Evolutionary conservation across 2,888 invertebrate genomes (phyloP), one percentile per base, ranked within the genome.

Genomic region (Synanthedon myopaeformis): DNA sequence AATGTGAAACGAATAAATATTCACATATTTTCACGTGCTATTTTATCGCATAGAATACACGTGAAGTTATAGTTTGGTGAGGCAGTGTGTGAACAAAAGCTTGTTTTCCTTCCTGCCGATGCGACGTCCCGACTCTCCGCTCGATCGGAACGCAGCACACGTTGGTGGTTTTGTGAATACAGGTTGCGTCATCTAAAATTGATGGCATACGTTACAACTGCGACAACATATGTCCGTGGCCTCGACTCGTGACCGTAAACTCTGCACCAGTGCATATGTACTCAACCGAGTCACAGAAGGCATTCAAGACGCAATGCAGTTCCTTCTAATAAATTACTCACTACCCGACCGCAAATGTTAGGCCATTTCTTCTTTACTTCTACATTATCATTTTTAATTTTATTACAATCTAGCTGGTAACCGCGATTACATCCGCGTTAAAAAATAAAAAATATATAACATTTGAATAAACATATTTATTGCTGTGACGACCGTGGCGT

Each of bases 141-240:
- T 12, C 13, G 45, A 45, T 45, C 41, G 53, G 53, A 55, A 62
- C 58, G 56, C 53, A 48, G 53, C 56, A 50, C 56, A 51, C 51
- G 51, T 51, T 35, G 49, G 23, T 41, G 41, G 42, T 51, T 41
- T 10, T 17, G 19, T 55, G 54, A 52, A 52, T 59, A 58, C 59
- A 58, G 57, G 60, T 61, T 58, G 59, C 64, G 61, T 70, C 74
- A 78, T 79, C 65, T 75, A 75, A 72, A 74, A 79, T 79, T 76
- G 69, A 78, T 76, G 62, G 66, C 63, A 58, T 65, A 61, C 60
- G 61, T 63, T 67, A 64, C 56, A 42, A 61, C 60, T 56, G 61
- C 12, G 23, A 12, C 58, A 57, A 61, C 62, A 63, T 66, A 64
- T 64, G 66, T 64, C 52, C 51, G 53, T 48, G 49, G 54, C 48